Evolutionary conservation across 2,888 invertebrate species (phyloP), one percentile per base, ranked within the genome.

Genomic region (Phalera bucephala): DNA sequence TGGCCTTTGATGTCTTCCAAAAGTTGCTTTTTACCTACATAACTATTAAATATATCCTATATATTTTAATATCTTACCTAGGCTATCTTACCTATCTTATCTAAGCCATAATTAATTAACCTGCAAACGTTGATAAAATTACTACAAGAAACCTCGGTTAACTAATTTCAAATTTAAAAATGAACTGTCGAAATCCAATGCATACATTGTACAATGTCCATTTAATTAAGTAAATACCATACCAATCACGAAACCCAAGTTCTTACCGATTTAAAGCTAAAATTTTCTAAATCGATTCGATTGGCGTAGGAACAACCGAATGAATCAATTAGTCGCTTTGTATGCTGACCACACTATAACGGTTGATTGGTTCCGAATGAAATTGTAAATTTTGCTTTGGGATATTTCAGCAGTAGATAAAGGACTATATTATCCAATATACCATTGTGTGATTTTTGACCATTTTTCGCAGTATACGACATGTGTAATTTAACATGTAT

Each of bases 291-390:
- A 47, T 43, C 36, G 39, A 43, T 52, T 41, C 36, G 37, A 43
- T 48, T 36, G 21, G 17, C 28, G 39, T 45, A 40, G 41, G 40
- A 40, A 33, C 43, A 55, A 40, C 40, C 40, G 41, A 34, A 55
- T 55, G 45, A 55, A 53, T 53, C 49, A 54, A 58, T 59, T 45
- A 52, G 40, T 42, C 52, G 52, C 42, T 64, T 48, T 60, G 50
- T 54, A 50, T 45, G 43, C 55, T 43, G 45, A 56, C 61, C 60
- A 36, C 52, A 52, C 49, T 51, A 52, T 53, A 55, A 49, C 51
- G 44, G 57, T 20, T 64, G 58, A 61, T 64, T 66, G 62, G 60
- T 56, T 61, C 40, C 45, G 36, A 45, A 42, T 48, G 45, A 56
- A 58, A 65, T 64, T 63, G 52, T 64, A 67, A 67, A 58, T 52